Conservation (phyloP, 2,888 invertebrate species). For the Clistopyga incitator region DNA sequence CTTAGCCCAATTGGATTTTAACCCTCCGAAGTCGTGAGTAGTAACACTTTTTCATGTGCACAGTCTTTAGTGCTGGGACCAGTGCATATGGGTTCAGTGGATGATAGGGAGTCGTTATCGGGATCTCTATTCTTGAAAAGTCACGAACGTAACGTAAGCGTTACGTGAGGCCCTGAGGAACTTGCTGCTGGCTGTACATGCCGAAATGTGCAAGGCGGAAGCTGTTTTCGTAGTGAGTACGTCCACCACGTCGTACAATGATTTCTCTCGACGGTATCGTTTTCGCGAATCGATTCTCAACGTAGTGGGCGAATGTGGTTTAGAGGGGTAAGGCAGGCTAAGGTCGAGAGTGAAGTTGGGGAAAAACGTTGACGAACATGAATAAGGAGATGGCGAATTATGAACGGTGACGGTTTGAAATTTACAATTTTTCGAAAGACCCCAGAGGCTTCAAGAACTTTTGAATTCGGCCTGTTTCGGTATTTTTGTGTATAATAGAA, state of each 20-base stretch:
- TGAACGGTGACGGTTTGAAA: too few relatives aligned
- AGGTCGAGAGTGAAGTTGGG: background rate
- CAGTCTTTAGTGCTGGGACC: background rate
- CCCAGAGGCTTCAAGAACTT: too few relatives aligned
- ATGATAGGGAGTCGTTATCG: background rate
- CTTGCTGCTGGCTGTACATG: background rate
- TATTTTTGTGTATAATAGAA: too few relatives aligned
- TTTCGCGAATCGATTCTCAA: background rate
- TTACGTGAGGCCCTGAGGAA: slow-evolving; percentile 9
- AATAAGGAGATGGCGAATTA: background rate
- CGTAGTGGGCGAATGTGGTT: background rate
- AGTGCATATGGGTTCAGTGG: background rate
- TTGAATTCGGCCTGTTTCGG: too few relatives aligned
- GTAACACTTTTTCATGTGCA: background rate
- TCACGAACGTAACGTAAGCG: slow-evolving; percentile 37
- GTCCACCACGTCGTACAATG: slow-evolving; percentile 15
- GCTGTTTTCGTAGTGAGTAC: background rate
- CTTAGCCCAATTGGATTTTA: background rate
- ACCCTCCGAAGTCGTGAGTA: background rate
- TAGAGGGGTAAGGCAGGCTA: background rate
- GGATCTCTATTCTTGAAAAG: slow-evolving; percentile 1
- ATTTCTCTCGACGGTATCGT: slow-evolving; percentile 24
- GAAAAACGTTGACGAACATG: background rate
- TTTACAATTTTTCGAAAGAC: too few relatives aligned
- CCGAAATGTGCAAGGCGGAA: background rate